Conservation (phyloP, 2,113 vertebrate genomes). For the Syrmaticus mikado region DNA sequence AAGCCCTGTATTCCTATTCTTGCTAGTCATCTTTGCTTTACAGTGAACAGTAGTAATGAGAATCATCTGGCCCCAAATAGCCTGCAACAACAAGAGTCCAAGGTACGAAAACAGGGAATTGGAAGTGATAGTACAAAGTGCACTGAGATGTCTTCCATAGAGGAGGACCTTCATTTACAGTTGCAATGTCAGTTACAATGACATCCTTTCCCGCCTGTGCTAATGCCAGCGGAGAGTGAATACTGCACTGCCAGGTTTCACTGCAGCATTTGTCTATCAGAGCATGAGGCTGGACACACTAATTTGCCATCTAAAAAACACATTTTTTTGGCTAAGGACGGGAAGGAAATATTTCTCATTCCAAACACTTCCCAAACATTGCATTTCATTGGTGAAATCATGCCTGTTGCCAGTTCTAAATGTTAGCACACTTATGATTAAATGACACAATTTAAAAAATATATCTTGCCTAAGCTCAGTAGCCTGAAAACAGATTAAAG, state of each 20-base stretch:
- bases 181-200: background rate
- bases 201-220: background rate
- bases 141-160: background rate
- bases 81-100: background rate
- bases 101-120: background rate
- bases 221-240: background rate
- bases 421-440: background rate
- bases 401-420: background rate
- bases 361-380: background rate
- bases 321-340: background rate
- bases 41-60: background rate
- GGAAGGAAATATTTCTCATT: background rate
- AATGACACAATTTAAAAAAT: background rate
- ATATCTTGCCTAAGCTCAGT: rapidly evolving
- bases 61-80: background rate
- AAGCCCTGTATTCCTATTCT: background rate
- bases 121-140: background rate
- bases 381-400: background rate
- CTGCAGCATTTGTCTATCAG: rapidly evolving
- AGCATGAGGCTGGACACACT: background rate
- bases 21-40: background rate
- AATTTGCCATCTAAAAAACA: background rate
- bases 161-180: background rate
- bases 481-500: background rate
- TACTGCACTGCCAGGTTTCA: background rate